Conservation (phyloP, 2,888 invertebrate species). For the Pogonocherus hispidulus region DNA sequence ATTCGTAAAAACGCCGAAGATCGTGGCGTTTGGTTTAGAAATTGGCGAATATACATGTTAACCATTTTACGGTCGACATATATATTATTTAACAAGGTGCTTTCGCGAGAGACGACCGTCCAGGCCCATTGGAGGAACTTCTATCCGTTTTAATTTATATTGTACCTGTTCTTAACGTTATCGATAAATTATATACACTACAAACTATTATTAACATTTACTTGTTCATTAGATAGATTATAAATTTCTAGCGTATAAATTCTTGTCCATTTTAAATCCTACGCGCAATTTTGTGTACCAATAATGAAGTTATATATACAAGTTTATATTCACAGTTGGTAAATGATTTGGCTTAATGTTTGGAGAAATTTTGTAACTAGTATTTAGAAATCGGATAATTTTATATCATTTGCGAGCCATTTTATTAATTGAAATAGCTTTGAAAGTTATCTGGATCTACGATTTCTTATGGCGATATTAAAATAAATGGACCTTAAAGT, state of each 20-base stretch:
- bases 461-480: background rate
- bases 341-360: background rate
- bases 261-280: constrained; percentile 10
- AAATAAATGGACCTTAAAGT: too few species aligned
- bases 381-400: constrained; percentile 2
- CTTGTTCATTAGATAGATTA: constrained; percentile 11
- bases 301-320: too few species aligned
- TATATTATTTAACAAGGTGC: constrained; percentile 33
- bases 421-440: background rate
- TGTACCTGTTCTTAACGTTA: constrained; percentile 17
- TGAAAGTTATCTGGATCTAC: background rate
- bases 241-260: background rate
- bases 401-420: background rate
- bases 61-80: constrained; percentile 34
- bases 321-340: background rate
- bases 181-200: constrained; percentile 14
- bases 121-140: constrained; percentile 8
- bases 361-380: background rate
- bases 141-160: constrained; percentile 19
- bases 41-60: constrained; percentile 36
- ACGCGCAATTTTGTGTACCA: background rate
- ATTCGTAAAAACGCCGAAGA: constrained; percentile 18
- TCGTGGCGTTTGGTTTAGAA: constrained; percentile 25
- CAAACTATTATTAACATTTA: constrained; percentile 2
- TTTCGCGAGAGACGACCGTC: background rate